A percentile compares a stretch with the other conserved stretches of the same genome.
These are phyloP conservation scores for Catocala sponsa DNA, from an alignment of 2,888 invertebrate species.

Conservation along the genomic window DNA sequence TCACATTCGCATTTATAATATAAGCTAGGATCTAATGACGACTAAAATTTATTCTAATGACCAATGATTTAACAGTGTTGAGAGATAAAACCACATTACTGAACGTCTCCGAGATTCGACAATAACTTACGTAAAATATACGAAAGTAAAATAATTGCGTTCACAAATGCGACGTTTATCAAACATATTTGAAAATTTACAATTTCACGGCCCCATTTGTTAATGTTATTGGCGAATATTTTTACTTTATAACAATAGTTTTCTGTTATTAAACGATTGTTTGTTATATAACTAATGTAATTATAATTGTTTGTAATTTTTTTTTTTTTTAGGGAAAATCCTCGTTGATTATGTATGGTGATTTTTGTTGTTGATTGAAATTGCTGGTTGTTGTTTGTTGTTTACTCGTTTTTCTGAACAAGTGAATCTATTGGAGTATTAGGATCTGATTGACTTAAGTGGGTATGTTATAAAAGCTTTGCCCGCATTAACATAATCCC, in stretches of 20 bases:
- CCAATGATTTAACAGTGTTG: no score
- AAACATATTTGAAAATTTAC: constrained; percentile 35
- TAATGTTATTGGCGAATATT: constrained; percentile 32
- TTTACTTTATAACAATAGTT: constrained; percentile 34
- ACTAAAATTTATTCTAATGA: no score
- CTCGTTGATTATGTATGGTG: not conserved
- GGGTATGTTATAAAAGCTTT: no score
- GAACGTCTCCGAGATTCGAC: not conserved
- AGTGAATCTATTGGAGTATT: no score
- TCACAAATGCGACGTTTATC: constrained; percentile 30
- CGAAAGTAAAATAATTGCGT: constrained; percentile 43
- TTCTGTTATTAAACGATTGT: constrained; percentile 24
- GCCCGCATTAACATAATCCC: no score
- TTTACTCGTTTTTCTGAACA: no score
- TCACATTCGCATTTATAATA: no score
- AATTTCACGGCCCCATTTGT: constrained; percentile 45
- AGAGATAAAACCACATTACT: no score
- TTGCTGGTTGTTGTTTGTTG: not conserved
- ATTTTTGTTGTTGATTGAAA: not conserved
- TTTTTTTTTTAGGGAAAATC: constrained; percentile 4
- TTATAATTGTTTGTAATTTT: not conserved
- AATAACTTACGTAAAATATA: constrained; percentile 33
- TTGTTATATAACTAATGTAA: constrained; percentile 28
- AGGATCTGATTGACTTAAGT: no score
- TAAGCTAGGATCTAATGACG: no score